Base-by-base conservation (phyloP, 2,888 invertebrate species). In the Callimorpha dominula region DNA sequence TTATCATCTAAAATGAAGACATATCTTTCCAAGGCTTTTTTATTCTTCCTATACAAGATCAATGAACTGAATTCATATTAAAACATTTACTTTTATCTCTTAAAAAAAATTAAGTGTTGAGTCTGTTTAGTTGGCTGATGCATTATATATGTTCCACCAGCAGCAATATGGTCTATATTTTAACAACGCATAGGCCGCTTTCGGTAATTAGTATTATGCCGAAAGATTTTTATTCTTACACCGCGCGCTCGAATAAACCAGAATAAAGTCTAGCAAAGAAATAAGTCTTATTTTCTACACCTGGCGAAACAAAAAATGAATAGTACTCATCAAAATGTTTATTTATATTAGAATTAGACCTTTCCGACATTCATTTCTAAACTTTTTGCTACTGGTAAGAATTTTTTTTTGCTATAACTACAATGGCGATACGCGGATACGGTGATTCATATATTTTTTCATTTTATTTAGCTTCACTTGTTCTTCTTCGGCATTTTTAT, bases 321-420 rank as follows among this genome's bases (percentile, higher is more conserved):
- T 69, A 66, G 68, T 43, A 65, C 62, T 73, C 43, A 70, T 66
- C 42, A 69, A 69, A 54, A 7, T 42, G 15, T 64, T 62, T 54
- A 68, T 68, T 62, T 40, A 17, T 40, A 40, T 14, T n/a, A 71
- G 0, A 73, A 74, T 74, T 71, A 74, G 62, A 15, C 15, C 57
- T 71, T 63, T 63, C 40, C n/a, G 60, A 15, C 20, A 65, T 68
- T 68, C 64, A 50, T n/a, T 20, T 64, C 46, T 43, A 65, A 15
- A 71, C 4, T 71, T 71, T 71, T 74, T 71, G 65, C 68, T 68
- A 68, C 72, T 20, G 60, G 57, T 42, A 15, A 62, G n/a, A 17
- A 60, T 4, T 11, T 64, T 72, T 64, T 72, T 65, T 68, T 57
- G 50, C 6, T 57, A 11, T n/a, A 31, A 20, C 60, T 57, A 66